Evolutionary conservation across 2,797 vertebrate genomes (phyloP), one percentile per base, ranked within the genome.

Genomic region (Gambelia wislizenii): DNA sequence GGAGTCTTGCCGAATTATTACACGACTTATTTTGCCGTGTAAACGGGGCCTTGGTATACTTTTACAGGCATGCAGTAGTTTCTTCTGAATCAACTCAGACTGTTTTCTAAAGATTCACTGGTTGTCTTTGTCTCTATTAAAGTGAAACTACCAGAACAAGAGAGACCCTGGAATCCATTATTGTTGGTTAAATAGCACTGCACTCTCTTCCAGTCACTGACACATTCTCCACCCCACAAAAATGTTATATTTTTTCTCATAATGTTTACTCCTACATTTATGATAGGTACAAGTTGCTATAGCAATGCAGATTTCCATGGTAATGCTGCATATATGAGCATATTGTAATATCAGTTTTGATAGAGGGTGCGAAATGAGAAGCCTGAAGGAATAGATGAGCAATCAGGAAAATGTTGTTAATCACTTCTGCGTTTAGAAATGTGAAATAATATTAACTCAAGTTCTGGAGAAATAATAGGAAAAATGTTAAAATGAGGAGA

Each of bases 251-350:
- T 88, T 42, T n/a, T 91, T 69, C 69, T 13, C 49, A 76, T 39
- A 61, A 49, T 54, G 67, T 91, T 86, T 0, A 1, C 1, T 33
- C 89, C 87, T 70, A 88, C 70, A 84, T 84, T 36, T 0, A 7
- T 18, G n/a, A 47, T 87, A 87, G 67, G 90, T 84, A 20, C 16
- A 54, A 74, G 94, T 96, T 96, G 90, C 94, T 91, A 94, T 94
- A 93, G 93, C 84, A 86, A 96, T 91, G 74, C 39, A 0, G 1
- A 92, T 94, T 92, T 96, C 94, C 92, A 95, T 94, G 88, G 92
- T 64, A 84, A 92, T 92, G 89, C 80, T 87, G 90, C 75, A 84
- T 85, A 54, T 67, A 42, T 70, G 89, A n/a, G 80, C 49, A 47
- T 76, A 81, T 70, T 42, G 0, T 0, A 1, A 87, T 91, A 84